Evolutionary conservation across 2,888 invertebrate genomes (phyloP), one percentile per base, ranked within the genome.

Genomic region (Polydesmus complanatus): DNA sequence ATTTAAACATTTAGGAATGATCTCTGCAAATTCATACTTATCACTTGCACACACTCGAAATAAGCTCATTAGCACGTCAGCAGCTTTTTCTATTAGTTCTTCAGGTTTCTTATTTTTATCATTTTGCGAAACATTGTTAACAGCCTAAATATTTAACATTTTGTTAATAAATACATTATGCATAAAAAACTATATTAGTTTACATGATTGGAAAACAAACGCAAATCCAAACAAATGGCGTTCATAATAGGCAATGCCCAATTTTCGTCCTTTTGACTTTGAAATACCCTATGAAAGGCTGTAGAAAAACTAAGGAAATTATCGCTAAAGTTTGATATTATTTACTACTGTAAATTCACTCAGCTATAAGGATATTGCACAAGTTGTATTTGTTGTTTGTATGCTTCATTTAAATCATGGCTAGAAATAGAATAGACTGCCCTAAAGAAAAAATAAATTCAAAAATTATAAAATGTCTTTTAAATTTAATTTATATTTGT

Each of bases 161-260:
- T 51, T 5, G 22, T 19, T 26, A 3, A n/a, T 27, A 48, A 2
- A 60, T 18, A n/a, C n/a, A n/a, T n/a, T 18, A 48, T 19, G 25
- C 19, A 47, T 37, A 5, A 54, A 37, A 48, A 26, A 3, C 47
- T 25, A 19, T 26, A 51, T 14, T n/a, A 23, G 68, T 73, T 70
- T 68, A 78, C 78, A 68, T 71, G 72, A 60, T 71, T 72, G 19
- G 78, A 78, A 66, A 78, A 78, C n/a, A 86, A 78, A 60, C 97
- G 78, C 50, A 98, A 77, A 74, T 98, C 97, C 19, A 92, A 78
- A 69, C 93, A 92, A 18, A 90, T 82, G 0, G 83, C 81, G 70
- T 90, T 91, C 86, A 97, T 88, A 8, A 97, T 81, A 0, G 93
- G 89, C n/a, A 98, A 75, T 67, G 87, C 86, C 97, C 97, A 98